A percentile compares a stretch with the other conserved stretches of the same genome.
Evolutionary conservation across 2,113 vertebrate genomes (phyloP).

Genomic region (Vicugna pacos): DNA sequence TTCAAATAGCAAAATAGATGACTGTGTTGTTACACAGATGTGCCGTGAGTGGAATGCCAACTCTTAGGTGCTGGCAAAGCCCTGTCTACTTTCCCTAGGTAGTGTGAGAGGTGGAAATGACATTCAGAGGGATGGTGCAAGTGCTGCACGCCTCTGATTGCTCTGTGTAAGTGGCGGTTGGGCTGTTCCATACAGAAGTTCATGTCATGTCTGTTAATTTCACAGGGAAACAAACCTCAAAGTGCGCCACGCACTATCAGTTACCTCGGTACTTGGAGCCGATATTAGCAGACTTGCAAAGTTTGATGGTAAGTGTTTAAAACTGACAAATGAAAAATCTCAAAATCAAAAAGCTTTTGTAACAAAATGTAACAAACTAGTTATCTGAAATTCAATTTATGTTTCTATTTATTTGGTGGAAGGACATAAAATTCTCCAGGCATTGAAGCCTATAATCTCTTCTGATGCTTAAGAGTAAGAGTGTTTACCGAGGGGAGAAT

Average conservation of each 20-base stretch:
- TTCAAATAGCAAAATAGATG: slow-evolving; percentile 68
- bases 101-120: neutral
- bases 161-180: neutral
- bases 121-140: neutral
- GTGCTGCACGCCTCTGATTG: neutral
- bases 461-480: slow-evolving; percentile 2
- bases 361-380: slow-evolving; percentile 8
- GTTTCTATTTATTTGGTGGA: slow-evolving; percentile 45
- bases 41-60: slow-evolving; percentile 39
- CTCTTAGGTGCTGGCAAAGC: slow-evolving; percentile 18
- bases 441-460: neutral
- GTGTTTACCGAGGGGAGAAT: slow-evolving; percentile 23
- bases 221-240: slow-evolving; percentile 90
- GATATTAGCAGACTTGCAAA: slow-evolving; percentile 86
- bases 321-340: slow-evolving; percentile 31
- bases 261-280: slow-evolving; percentile 88
- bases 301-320: slow-evolving; percentile 88
- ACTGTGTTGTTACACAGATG: slow-evolving; percentile 69
- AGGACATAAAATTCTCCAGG: slow-evolving; percentile 32
- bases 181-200: slow-evolving; percentile 29
- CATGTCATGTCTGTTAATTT: slow-evolving; percentile 63
- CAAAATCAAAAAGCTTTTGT: slow-evolving; percentile 41
- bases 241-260: slow-evolving; percentile 87
- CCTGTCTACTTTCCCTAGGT: neutral
- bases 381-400: slow-evolving; percentile 30